Evolutionary conservation across 2,113 vertebrate species (phyloP), one percentile per base, ranked within the genome.

Genomic region (Lepisosteus osseus): DNA sequence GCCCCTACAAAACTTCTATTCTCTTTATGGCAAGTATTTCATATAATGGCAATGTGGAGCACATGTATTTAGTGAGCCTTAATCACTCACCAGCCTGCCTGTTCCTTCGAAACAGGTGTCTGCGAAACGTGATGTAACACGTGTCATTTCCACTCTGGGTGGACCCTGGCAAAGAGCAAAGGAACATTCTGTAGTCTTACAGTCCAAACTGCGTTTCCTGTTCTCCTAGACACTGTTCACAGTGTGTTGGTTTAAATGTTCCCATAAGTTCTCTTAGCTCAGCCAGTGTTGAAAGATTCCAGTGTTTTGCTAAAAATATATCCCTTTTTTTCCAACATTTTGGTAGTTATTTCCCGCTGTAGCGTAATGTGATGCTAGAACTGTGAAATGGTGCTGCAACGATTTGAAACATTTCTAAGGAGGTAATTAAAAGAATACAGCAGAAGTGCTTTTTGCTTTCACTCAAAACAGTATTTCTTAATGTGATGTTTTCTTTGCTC

Each of bases 1-100:
- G 54, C 69, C 67, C 80, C 64, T 71, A 89, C 84, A 89, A 88
- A 80, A 74, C 72, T 65, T 74, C 71, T 78, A 81, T 88, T 91
- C 79, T 88, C 47, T 9, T 51, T 51, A 5, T 51, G 9, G 5
- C 9, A 51, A 6, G 47, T 6, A 51, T 6, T 51, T 51, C 5
- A 9, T 51, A 51, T 6, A 51, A 6, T 5, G 5, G 9, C 47
- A 51, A 51, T 51, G 47, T 9, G 9, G 47, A 51, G 2, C 9
- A 51, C 47, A 51, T 51, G 9, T 51, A 51, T 51, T 51, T 29
- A n/a, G 14, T 6, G 59, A 29, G 61, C 61, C n/a, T n/a, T 40
- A 63, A 29, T n/a, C 4, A 51, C 64, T 74, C 66, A 43, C 63
- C 13, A 72, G 67, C 69, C 54, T 63, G 29, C 67, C 12, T 7